Percentiles rank a stretch among this genome's conserved stretches.
phyloP scores from a whole-genome alignment of 64 coral and sea anemone genomes.

The Pocillopora verrucosa region DNA sequence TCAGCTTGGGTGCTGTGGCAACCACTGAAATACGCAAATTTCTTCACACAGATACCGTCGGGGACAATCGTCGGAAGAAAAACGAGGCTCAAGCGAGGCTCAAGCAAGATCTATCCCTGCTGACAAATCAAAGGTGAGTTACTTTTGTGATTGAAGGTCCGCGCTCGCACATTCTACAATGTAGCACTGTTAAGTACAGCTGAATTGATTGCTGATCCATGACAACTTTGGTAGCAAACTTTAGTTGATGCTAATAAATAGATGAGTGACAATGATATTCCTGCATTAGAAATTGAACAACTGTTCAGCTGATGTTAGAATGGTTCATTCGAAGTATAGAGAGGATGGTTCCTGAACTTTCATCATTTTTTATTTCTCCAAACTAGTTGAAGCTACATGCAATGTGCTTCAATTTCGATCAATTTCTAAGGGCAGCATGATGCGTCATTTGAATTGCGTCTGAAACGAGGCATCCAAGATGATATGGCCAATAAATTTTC shows the following conservation, averaged over 20 bases:
- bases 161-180: neutral
- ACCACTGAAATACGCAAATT: neutral
- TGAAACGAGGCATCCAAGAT: too few relatives aligned
- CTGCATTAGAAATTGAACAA: too few relatives aligned
- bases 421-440: too few relatives aligned
- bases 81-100: neutral
- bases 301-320: too few relatives aligned
- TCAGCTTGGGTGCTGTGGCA: conserved; percentile 6
- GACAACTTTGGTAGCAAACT: neutral
- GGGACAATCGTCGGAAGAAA: neutral
- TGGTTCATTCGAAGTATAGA: too few relatives aligned
- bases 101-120: neutral
- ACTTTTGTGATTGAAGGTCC: neutral
- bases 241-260: neutral
- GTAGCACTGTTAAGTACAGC: neutral
- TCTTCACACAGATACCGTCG: neutral
- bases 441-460: too few relatives aligned
- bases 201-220: neutral
- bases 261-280: too few relatives aligned
- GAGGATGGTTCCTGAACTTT: too few relatives aligned
- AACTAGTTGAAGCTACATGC: too few relatives aligned
- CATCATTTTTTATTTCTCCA: too few relatives aligned
- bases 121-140: conserved; percentile 3
- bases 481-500: too few relatives aligned
- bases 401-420: too few relatives aligned